Percentiles rank a stretch among this genome's conserved stretches.
Conservation (phyloP, 35 echinoderm and acorn worm genomes). For the Lytechinus pictus region DNA sequence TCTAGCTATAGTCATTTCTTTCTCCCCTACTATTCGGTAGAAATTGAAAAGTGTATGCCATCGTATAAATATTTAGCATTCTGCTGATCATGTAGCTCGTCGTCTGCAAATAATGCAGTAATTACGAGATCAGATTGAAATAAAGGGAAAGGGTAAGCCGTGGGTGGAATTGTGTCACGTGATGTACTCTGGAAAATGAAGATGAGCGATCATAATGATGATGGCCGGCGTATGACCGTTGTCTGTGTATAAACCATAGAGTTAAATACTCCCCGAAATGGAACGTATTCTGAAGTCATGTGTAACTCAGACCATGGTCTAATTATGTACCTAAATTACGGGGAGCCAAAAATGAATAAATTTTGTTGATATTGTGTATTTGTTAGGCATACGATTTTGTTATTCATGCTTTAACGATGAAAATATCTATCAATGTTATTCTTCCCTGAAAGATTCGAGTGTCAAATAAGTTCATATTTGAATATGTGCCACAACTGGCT, state of each 20-base stretch:
- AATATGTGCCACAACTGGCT: too few relatives aligned
- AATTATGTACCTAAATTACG: too few relatives aligned
- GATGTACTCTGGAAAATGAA: background rate
- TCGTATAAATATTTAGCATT: constrained; percentile 14
- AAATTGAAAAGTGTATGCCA: background rate
- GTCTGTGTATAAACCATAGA: background rate
- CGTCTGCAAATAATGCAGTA: constrained; percentile 11
- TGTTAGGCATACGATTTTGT: too few relatives aligned
- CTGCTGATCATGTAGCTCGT: background rate
- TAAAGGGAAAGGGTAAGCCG: background rate
- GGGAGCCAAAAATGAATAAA: too few relatives aligned
- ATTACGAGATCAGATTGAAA: constrained; percentile 5
- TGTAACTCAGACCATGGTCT: too few relatives aligned
- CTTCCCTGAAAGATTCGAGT: too few relatives aligned
- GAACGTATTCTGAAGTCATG: too few relatives aligned
- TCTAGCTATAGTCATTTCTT: background rate
- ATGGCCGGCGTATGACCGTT: background rate
- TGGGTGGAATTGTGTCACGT: background rate
- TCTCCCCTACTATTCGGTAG: background rate
- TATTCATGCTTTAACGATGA: too few relatives aligned
- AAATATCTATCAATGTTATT: too few relatives aligned
- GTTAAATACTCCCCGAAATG: too few relatives aligned
- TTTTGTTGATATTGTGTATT: too few relatives aligned
- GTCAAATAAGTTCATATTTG: too few relatives aligned
- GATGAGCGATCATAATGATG: background rate